Evolutionary conservation across 2,113 vertebrate genomes (phyloP).

Genomic region (Sprattus sprattus): DNA sequence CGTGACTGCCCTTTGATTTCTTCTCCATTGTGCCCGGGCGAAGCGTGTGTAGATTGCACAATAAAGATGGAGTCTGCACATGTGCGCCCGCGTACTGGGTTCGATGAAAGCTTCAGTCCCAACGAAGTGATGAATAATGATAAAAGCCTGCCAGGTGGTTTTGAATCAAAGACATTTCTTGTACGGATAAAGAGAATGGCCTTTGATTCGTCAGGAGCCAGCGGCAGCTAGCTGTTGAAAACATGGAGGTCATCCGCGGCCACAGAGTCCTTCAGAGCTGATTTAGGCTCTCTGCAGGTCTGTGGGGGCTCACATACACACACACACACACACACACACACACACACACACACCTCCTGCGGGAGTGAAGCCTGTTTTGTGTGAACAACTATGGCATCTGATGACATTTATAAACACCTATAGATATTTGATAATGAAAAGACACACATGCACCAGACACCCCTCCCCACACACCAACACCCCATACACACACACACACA

Average conservation of each 20-base stretch:
- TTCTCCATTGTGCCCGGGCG: neutral
- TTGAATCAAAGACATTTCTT: slow-evolving; percentile 47
- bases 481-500: slow-evolving; percentile 30
- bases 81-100: neutral
- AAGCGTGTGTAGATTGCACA: neutral
- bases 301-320: slow-evolving; percentile 30
- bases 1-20: neutral
- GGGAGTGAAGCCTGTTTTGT: neutral
- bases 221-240: slow-evolving; percentile 21
- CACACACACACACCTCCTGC: no score
- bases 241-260: neutral
- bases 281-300: slow-evolving; percentile 21
- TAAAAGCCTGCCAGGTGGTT: slow-evolving; percentile 48
- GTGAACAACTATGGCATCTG: no score
- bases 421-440: neutral
- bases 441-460: neutral
- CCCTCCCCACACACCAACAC: no score
- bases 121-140: slow-evolving; percentile 54
- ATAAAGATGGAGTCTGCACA: neutral
- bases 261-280: slow-evolving; percentile 17
- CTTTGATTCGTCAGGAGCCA: slow-evolving; percentile 47
- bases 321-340: no score
- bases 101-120: slow-evolving; percentile 40
- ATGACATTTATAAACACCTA: neutral
- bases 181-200: slow-evolving; percentile 38